Evolutionary conservation across 1,140 invertebrate species (phyloP).

Genomic region (Heliconius congener): DNA sequence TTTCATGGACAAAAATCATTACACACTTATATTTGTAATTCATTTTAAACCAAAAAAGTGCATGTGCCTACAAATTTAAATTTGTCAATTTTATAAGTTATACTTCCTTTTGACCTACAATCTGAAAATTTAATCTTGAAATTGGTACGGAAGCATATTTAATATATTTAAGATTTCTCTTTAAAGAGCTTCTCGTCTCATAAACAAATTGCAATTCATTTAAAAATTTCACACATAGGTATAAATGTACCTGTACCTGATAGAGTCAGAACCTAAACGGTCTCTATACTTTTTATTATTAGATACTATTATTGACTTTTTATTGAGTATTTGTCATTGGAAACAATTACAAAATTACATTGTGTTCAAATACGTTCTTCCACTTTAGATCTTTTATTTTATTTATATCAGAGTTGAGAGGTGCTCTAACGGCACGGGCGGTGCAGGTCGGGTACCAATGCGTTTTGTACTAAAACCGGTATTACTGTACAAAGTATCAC

Average conservation of each 20-base stretch:
- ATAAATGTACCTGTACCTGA: background rate
- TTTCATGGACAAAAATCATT: too few species aligned
- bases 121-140: too few species aligned
- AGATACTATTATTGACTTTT: too few species aligned
- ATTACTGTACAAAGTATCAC: slow-evolving; percentile 36
- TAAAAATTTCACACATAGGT: background rate
- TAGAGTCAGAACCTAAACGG: background rate
- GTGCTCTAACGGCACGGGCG: slow-evolving; percentile 35
- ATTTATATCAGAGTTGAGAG: slow-evolving; percentile 7
- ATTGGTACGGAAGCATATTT: too few species aligned
- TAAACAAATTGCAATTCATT: background rate
- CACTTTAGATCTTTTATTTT: background rate
- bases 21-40: too few species aligned
- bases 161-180: too few species aligned
- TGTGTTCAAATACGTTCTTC: background rate
- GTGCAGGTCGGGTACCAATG: slow-evolving; percentile 39
- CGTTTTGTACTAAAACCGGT: slow-evolving; percentile 41
- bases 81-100: too few species aligned
- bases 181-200: too few species aligned
- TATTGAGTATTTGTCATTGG: background rate
- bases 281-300: too few species aligned
- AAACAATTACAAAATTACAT: background rate
- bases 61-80: too few species aligned
- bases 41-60: too few species aligned
- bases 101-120: too few species aligned